Conservation (phyloP, 2,797 vertebrate species). For the Amazona ochrocephala region DNA sequence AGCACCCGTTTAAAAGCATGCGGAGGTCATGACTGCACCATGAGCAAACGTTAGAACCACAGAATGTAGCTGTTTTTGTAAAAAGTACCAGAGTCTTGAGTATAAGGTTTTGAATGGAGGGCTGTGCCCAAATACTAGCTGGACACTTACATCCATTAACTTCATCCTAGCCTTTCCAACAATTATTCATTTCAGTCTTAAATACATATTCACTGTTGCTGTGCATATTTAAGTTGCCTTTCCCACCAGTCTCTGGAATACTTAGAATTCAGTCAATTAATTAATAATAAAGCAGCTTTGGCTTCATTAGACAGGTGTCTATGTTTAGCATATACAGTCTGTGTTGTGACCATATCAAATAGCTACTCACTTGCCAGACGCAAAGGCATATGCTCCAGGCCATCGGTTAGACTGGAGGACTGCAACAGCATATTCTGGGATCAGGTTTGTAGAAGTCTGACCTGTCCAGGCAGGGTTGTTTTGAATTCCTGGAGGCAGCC, state of each 20-base stretch:
- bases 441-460: slow-evolving; percentile 82
- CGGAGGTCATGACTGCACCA: neutral
- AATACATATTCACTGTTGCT: neutral
- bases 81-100: neutral
- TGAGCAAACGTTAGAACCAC: rapidly evolving
- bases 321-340: neutral
- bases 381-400: slow-evolving; percentile 90
- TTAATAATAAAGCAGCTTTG: slow-evolving; percentile 4
- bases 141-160: neutral
- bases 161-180: neutral
- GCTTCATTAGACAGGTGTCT: neutral
- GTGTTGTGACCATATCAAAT: neutral
- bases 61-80: neutral
- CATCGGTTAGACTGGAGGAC: slow-evolving; percentile 90
- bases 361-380: slow-evolving; percentile 85
- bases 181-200: neutral
- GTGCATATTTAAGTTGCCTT: neutral
- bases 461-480: slow-evolving; percentile 84
- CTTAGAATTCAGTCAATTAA: neutral
- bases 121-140: neutral
- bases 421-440: slow-evolving; percentile 86
- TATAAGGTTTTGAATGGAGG: neutral
- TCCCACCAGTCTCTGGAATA: neutral
- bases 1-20: neutral
- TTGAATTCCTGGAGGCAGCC: slow-evolving; percentile 80